Percentiles rank a stretch among this genome's conserved stretches.
Conservation (phyloP, 1,140 invertebrate genomes). For the Pachypeltis micranthus region DNA sequence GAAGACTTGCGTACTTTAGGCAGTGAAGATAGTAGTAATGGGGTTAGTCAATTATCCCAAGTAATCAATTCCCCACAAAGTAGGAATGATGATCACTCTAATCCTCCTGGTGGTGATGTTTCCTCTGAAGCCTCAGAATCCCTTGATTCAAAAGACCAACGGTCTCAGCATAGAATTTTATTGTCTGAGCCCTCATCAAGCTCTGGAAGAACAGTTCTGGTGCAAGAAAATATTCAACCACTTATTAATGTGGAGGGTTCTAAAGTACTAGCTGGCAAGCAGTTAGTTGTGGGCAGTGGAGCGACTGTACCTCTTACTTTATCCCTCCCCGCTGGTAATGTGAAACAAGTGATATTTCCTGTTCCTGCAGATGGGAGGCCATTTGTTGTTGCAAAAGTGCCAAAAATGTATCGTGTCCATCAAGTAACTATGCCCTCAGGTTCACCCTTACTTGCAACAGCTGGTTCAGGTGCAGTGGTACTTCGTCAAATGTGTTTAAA, state of each 20-base stretch:
- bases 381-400: slow-evolving; percentile 28
- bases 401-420: slow-evolving; percentile 29
- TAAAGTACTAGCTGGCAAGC: slow-evolving; percentile 27
- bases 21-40: slow-evolving; percentile 31
- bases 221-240: slow-evolving; percentile 37
- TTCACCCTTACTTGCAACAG: slow-evolving; percentile 23
- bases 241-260: slow-evolving; percentile 25
- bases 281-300: slow-evolving; percentile 26
- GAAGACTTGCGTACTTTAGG: slow-evolving; percentile 27
- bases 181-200: slow-evolving; percentile 23
- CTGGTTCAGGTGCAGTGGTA: slow-evolving; percentile 23
- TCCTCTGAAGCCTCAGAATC: slow-evolving; percentile 25
- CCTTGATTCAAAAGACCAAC: slow-evolving; percentile 23
- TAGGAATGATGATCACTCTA: slow-evolving; percentile 24
- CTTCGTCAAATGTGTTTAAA: slow-evolving; percentile 28
- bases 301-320: slow-evolving; percentile 25
- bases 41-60: slow-evolving; percentile 33
- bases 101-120: slow-evolving; percentile 21
- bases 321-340: slow-evolving; percentile 22
- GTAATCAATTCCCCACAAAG: slow-evolving; percentile 34
- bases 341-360: slow-evolving; percentile 29
- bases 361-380: slow-evolving; percentile 26
- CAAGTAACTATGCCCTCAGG: slow-evolving; percentile 28
- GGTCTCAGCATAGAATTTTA: slow-evolving; percentile 20
- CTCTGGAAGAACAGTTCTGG: slow-evolving; percentile 38